Evolutionary conservation across 2,888 invertebrate species (phyloP).

Genomic region (Lingula anatina): DNA sequence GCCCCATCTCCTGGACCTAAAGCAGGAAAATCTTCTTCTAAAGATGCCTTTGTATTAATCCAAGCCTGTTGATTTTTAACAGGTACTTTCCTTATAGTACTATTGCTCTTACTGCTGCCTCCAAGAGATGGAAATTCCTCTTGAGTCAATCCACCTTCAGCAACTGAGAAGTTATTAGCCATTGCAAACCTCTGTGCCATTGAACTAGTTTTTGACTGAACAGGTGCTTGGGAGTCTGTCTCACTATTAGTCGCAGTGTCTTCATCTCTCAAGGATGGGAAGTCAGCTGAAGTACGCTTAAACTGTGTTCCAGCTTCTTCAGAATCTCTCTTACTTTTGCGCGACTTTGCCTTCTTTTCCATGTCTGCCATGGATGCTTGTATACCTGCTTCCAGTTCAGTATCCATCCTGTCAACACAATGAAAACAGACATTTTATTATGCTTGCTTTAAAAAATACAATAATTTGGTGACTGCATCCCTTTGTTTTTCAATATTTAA

Average conservation of each 20-base stretch:
- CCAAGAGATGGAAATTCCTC: constrained; percentile 20
- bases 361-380: constrained; percentile 24
- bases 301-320: constrained; percentile 7
- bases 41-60: neutral
- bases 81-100: neutral
- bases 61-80: neutral
- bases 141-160: constrained; percentile 18
- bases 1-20: neutral
- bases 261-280: constrained; percentile 9
- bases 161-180: constrained; percentile 40
- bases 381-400: constrained; percentile 25
- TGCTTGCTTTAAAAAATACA: no score
- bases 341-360: neutral
- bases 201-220: constrained; percentile 12
- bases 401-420: constrained; percentile 18
- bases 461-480: no score
- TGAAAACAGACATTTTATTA: constrained; percentile 1
- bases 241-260: neutral
- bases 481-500: no score
- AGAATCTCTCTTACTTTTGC: constrained; percentile 11
- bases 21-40: constrained; percentile 1
- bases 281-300: constrained; percentile 13
- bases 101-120: neutral
- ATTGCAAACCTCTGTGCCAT: constrained; percentile 45
- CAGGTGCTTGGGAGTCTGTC: constrained; percentile 6